Conservation (phyloP, 2,797 vertebrate genomes). For the Tiaroga cobitis region DNA sequence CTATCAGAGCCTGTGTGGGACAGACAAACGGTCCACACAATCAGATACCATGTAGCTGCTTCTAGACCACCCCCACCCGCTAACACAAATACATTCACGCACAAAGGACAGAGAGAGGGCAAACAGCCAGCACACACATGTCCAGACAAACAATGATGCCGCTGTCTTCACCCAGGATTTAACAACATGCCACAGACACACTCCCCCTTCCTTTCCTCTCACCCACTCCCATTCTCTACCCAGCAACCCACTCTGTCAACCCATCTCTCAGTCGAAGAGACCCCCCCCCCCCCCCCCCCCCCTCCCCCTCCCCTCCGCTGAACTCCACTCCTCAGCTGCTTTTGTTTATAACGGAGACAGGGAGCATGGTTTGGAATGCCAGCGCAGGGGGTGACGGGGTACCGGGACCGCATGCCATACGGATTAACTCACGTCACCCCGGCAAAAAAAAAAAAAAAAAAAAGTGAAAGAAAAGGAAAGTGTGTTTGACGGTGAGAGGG, state of each 20-base stretch:
- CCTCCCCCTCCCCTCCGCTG: constrained; percentile 59
- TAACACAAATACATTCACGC: constrained; percentile 40
- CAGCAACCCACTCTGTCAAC: constrained; percentile 69
- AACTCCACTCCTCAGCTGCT: constrained; percentile 65
- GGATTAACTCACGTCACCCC: background rate
- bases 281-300: too few species aligned
- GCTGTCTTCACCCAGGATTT: constrained; percentile 76
- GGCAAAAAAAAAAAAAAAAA: background rate
- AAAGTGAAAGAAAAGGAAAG: background rate
- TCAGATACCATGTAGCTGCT: constrained; percentile 32
- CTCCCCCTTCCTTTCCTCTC: constrained; percentile 45
- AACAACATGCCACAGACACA: constrained; percentile 70
- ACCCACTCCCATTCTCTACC: constrained; percentile 54
- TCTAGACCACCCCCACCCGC: constrained; percentile 25
- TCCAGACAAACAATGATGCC: constrained; percentile 73
- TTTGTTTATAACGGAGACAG: constrained; percentile 56
- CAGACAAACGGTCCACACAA: constrained; percentile 28
- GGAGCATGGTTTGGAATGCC: constrained; percentile 34
- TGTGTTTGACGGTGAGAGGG: background rate
- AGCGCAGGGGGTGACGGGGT: background rate
- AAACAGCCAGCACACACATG: constrained; percentile 58
- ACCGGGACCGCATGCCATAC: background rate
- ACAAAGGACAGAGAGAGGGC: constrained; percentile 49
- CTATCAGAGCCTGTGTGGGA: constrained; percentile 87
- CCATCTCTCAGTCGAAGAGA: constrained; percentile 53